Evolutionary conservation across 2,797 vertebrate genomes (phyloP), one percentile per base, ranked within the genome.

Genomic region (Pyrrhura leucotis): DNA sequence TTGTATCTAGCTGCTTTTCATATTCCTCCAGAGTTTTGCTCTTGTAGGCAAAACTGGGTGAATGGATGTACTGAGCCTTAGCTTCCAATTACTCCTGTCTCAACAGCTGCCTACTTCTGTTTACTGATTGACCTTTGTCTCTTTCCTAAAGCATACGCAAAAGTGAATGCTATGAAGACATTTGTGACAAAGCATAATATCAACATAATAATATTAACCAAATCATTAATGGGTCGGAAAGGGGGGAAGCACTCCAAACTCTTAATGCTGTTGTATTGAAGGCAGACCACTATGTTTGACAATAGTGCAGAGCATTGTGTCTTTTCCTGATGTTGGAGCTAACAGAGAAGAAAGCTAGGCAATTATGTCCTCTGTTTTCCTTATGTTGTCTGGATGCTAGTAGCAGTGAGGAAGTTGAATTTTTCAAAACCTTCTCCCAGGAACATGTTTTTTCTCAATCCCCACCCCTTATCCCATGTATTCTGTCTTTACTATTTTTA

Each of bases 371-470:
- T 86, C 23, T 59, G 8, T 72, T 25, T 58, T 73, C 39, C 20
- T 50, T 51, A 8, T 7, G 0, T 18, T 63, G 17, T 53, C 78
- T 81, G 29, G 17, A 35, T 35, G 39, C 5, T 62, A 37, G 17
- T 2, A 71, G 15, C 2, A 1, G 5, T 22, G 23, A 73, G 23
- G 28, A 78, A 51, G 6, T 0, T 48, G 42, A 73, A 37, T 61
- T 81, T 83, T 40, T 25, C 9, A 50, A 71, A 72, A 11, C 15
- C 25, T 61, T 51, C 11, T 73, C 11, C 23, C 10, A 62, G 11
- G 12, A 65, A 31, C 2, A 5, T 0, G 0, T 28, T 65, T 1
- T 2, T 51, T 61, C 2, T 72, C 4, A 7, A 56, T 53, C 48
- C 4, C 3, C 2, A 5, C 7, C 29, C 5, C 35, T 5, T 4